A percentile compares a stretch with the other conserved stretches of the same genome.
Evolutionary conservation across 2,113 vertebrate genomes (phyloP).

Genomic region (Strix aluco): DNA sequence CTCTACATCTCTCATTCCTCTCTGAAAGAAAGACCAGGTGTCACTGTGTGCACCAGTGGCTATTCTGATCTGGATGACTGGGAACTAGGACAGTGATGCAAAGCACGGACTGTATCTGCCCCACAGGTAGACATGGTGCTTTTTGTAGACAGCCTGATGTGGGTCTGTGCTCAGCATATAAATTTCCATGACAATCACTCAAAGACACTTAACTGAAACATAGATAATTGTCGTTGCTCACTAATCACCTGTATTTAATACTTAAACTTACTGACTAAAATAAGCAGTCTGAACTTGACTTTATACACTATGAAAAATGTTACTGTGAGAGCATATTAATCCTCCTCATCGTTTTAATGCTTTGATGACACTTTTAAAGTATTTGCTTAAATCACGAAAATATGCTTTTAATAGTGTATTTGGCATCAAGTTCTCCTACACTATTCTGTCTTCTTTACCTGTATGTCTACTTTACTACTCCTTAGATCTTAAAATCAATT

Average conservation of each 20-base stretch:
- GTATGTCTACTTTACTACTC: neutral
- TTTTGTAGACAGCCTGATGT: neutral
- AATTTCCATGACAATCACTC: neutral
- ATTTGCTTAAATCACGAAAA: neutral
- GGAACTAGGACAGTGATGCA: neutral
- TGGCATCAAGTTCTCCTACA: neutral
- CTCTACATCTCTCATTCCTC: neutral
- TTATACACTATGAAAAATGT: neutral
- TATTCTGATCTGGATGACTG: neutral
- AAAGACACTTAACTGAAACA: neutral
- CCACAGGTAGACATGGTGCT: too few species aligned
- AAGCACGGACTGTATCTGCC: neutral
- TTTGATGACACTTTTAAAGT: neutral
- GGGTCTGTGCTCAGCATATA: neutral
- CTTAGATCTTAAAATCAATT: neutral
- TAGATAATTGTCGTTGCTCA: neutral
- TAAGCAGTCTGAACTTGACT: neutral
- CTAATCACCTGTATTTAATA: neutral
- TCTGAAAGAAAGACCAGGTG: neutral
- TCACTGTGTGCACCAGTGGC: neutral
- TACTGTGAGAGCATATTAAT: neutral
- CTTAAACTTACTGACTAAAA: neutral
- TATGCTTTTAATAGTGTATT: neutral
- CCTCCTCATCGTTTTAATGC: neutral
- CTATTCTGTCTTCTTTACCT: neutral